A percentile compares a stretch with the other conserved stretches of the same genome.
Evolutionary conservation across 2,797 vertebrate species (phyloP).

Genomic region (Antennarius maculatus): DNA sequence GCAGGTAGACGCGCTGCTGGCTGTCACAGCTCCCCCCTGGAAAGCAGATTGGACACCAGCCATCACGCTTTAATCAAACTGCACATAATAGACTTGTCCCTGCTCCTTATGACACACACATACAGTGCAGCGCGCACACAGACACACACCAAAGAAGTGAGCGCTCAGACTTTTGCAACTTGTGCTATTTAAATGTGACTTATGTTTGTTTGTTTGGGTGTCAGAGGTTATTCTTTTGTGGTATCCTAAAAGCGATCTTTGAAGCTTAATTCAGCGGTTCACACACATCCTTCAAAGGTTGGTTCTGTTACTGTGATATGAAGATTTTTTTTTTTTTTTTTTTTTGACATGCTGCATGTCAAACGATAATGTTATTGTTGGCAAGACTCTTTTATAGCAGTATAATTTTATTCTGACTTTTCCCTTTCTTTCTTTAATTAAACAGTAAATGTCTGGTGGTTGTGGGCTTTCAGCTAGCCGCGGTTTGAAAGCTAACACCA

Average conservation of each 20-base stretch:
- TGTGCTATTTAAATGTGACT: conserved; percentile 82
- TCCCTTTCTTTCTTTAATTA: conserved; percentile 74
- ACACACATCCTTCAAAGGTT: conserved; percentile 78
- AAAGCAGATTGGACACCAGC: conserved; percentile 84
- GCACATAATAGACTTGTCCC: conserved; percentile 80
- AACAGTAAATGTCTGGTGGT: conserved; percentile 74
- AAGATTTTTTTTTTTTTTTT: conserved; percentile 58
- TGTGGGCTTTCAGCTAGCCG: conserved; percentile 77
- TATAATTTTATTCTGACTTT: conserved; percentile 74
- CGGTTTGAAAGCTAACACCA: conserved; percentile 76
- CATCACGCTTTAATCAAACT: conserved; percentile 85
- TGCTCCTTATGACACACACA: conserved; percentile 71
- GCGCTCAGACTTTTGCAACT: conserved; percentile 77
- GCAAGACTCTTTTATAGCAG: conserved; percentile 73
- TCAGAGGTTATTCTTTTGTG: conserved; percentile 84
- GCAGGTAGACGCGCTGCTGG: conserved; percentile 80
- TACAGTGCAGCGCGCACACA: conserved; percentile 42
- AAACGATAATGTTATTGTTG: conserved; percentile 84
- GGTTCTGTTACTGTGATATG: conserved; percentile 75
- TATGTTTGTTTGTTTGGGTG: conserved; percentile 84
- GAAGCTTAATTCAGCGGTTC: conserved; percentile 80
- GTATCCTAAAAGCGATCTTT: conserved; percentile 81
- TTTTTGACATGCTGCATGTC: conserved; percentile 74
- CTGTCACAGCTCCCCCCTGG: conserved; percentile 80
- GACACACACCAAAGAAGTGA: conserved; percentile 62